Base-by-base conservation (phyloP, 2,797 vertebrate species). In the Crotalus adamanteus region DNA sequence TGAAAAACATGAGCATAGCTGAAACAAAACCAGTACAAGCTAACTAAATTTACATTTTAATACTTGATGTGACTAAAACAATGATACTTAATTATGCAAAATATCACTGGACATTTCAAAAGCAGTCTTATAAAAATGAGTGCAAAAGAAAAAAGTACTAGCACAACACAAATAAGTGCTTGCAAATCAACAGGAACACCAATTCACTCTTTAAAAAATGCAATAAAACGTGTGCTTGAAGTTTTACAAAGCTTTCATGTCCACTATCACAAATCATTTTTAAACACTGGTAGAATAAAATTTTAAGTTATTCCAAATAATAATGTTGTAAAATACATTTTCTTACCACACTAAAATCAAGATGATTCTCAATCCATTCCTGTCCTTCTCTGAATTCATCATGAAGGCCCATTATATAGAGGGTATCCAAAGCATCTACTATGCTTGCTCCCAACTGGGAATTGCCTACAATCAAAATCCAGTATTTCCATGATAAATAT, bases 391-490 rank as follows among this genome's bases (percentile, higher is more conserved):
- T 98, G 97, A 99, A 99, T 97, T 99, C 99, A 83, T 99, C 98
- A 0, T 98, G 98, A 91, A 99, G 98, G 47, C 99, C 99, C 99
- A 99, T 99, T 94, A 99, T 99, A 96, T 99, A 99, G 91, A 99
- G 98, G 4, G 98, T 99, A 98, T 99, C 99, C 96, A 99, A 96
- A 86, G 99, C 99, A 91, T 99, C 99, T 96, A 99, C 99, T 92
- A 99, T 99, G 89, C 98, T 99, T 92, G 99, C 99, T 93, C 99
- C 99, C 95, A 99, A 97, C 90, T 99, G 99, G 93, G 99, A 99
- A 97, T 98, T 99, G 95, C 99, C 99, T 99, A 95, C 11, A 85
- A 0, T 9, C 95, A 90, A 95, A 94, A 57, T 95, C 65, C 94
- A 94, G 56, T 28, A 86, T 88, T 95, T 87, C 55, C 93, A 69